A percentile compares a stretch with the other conserved stretches of the same genome.
These are phyloP conservation scores for Syngnathus rostellatus DNA, from an alignment of 2,797 vertebrate species.

Conservation along the genomic window DNA sequence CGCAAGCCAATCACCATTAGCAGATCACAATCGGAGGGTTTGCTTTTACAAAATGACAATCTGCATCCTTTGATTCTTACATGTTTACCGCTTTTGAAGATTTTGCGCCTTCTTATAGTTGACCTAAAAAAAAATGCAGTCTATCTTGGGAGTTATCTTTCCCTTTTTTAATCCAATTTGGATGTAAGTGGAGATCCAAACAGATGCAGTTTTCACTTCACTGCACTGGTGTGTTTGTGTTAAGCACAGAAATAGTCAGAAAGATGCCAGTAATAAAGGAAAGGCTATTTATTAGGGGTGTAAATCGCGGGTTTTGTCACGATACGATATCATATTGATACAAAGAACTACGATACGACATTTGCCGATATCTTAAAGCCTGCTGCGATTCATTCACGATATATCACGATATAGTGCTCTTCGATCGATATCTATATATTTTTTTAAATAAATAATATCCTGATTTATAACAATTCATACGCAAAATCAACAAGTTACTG, in stretches of 20 bases:
- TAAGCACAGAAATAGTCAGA: neutral
- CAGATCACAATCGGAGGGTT: neutral
- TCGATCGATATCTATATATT: too few species aligned
- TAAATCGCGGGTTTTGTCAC: too few species aligned
- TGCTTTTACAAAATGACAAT: conserved; percentile 19
- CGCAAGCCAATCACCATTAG: conserved; percentile 26
- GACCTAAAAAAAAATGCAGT: conserved; percentile 22
- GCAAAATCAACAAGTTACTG: too few species aligned
- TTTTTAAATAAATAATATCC: too few species aligned
- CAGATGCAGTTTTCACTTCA: neutral
- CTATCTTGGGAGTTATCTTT: conserved; percentile 41
- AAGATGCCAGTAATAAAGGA: neutral
- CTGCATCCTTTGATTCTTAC: conserved; percentile 35
- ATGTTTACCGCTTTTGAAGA: conserved; percentile 10
- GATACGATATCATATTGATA: too few species aligned
- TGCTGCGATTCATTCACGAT: too few species aligned
- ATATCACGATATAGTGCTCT: too few species aligned
- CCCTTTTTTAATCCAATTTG: neutral
- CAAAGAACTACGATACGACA: too few species aligned
- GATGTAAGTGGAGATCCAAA: conserved; percentile 5
- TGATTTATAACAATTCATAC: too few species aligned
- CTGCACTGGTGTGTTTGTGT: neutral
- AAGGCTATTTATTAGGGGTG: neutral
- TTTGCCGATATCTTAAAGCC: too few species aligned
- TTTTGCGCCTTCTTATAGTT: conserved; percentile 22